Evolutionary conservation across 1,140 invertebrate species (phyloP), one percentile per base, ranked within the genome.

Genomic region (Leguminivora glycinivorella): DNA sequence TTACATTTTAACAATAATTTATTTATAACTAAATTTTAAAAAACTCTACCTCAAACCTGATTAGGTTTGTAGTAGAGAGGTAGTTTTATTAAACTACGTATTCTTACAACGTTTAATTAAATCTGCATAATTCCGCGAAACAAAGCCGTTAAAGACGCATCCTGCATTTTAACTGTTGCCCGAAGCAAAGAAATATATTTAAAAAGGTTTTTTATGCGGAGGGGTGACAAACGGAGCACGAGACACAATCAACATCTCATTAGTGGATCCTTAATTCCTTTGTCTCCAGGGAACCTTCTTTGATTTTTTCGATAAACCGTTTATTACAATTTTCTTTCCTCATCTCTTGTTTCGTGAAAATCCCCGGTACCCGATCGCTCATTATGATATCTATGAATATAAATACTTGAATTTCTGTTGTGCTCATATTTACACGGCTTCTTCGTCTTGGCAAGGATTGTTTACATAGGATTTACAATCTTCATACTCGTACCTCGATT

Each of bases 171-270:
- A 85, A 79, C 79, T 66, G 69, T 43, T 43, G 73, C 72, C 70
- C 3, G 38, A 3, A 56, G 70, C 69, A 7, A 73, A 73, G 63
- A 60, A 79, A 79, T 76, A 72, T 72, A 75, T 72, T 72, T 72
- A 79, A 76, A 76, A 81, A 72, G 75, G 81, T 79, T 81, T 80
- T 82, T 79, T 83, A 85, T 80, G 79, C 75, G 80, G 81, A 83
- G 73, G 56, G 24, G 67, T 76, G 82, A 81, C 78, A 84, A 84
- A 79, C 79, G 81, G 75, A 73, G 74, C 82, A 74, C 75, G 76
- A 74, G 78, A 81, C 78, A 82, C 84, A 88, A 89, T 89, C 85
- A 89, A 85, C 87, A 88, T 89, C 84, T 88, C 83, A 89, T 89
- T 89, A 89, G 83, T 67, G 80, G 77, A 79, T 81, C 79, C 80